Percentiles rank a stretch among this genome's conserved stretches.
Conservation (phyloP, 2,888 invertebrate genomes). For the Lycophotia porphyrea region DNA sequence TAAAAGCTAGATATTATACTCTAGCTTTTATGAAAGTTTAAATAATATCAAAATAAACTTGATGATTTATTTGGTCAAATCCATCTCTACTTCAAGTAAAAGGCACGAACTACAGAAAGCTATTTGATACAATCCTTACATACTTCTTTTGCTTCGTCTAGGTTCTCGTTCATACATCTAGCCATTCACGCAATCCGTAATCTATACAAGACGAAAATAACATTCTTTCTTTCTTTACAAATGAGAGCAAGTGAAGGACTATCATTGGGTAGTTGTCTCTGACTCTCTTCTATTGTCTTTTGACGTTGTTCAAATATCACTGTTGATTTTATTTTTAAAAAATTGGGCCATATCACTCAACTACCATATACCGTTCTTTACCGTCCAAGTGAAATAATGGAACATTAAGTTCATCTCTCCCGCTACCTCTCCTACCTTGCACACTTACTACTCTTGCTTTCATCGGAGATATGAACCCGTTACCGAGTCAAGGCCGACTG, state of each 20-base stretch:
- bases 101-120: too few relatives aligned
- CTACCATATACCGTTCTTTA: neutral
- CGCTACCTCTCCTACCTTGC: conserved; percentile 59
- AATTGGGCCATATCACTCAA: neutral
- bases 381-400: neutral
- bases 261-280: neutral
- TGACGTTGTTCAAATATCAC: neutral
- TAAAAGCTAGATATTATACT: too few relatives aligned
- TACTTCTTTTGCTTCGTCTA: neutral
- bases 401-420: neutral
- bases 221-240: neutral
- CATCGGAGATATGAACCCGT: conserved; percentile 74
- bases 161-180: neutral
- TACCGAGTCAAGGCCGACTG: conserved; percentile 79
- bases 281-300: neutral
- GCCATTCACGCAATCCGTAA: neutral
- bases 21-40: neutral
- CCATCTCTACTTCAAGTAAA: too few relatives aligned
- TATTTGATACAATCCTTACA: too few relatives aligned
- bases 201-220: neutral
- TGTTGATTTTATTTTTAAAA: neutral
- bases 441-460: conserved; percentile 73
- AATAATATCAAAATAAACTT: too few relatives aligned
- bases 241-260: neutral
- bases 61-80: too few relatives aligned